Percentiles rank a stretch among this genome's conserved stretches.
Evolutionary conservation across 2,888 invertebrate species (phyloP).

Genomic region (Bellardia bayeri): DNA sequence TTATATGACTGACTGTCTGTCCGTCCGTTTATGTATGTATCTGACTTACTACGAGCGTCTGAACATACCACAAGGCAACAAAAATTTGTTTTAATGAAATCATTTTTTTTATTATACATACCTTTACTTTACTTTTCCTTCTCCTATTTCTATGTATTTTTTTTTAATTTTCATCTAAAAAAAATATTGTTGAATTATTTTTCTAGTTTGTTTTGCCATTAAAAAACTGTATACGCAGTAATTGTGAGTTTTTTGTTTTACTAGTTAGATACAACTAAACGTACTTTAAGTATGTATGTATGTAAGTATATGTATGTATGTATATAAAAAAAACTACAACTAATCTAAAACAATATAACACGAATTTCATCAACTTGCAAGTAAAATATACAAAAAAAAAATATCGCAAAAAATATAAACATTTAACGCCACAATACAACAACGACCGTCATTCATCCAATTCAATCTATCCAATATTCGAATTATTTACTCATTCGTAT

Average conservation of each 20-base stretch:
- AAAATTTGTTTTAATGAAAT: slow-evolving; percentile 59
- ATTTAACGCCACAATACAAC: slow-evolving; percentile 48
- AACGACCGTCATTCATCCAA: slow-evolving; percentile 45
- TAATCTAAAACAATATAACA: slow-evolving; percentile 56
- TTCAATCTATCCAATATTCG: slow-evolving; percentile 65
- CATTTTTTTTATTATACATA: slow-evolving; percentile 57
- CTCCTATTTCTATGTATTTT: slow-evolving; percentile 30
- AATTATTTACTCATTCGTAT: slow-evolving; percentile 55
- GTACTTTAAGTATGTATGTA: slow-evolving; percentile 36
- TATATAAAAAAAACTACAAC: slow-evolving; percentile 24
- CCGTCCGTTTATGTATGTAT: slow-evolving; percentile 1
- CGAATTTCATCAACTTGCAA: slow-evolving; percentile 57
- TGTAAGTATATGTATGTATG: slow-evolving; percentile 12
- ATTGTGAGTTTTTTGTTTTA: slow-evolving; percentile 8
- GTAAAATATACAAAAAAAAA: slow-evolving; percentile 27
- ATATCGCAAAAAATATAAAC: slow-evolving; percentile 24
- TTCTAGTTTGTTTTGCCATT: slow-evolving; percentile 2
- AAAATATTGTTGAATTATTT: slow-evolving; percentile 24
- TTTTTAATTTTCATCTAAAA: slow-evolving; percentile 53
- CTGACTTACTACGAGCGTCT: slow-evolving; percentile 2
- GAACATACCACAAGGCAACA: slow-evolving; percentile 59
- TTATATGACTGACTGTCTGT: slow-evolving; percentile 25
- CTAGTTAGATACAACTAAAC: slow-evolving; percentile 21
- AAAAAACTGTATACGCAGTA: slow-evolving; percentile 48
- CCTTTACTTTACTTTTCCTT: slow-evolving; percentile 53